Percentiles rank a stretch among this genome's conserved stretches.
Evolutionary conservation across 2,888 invertebrate species (phyloP).

Genomic region (Phania funesta): DNA sequence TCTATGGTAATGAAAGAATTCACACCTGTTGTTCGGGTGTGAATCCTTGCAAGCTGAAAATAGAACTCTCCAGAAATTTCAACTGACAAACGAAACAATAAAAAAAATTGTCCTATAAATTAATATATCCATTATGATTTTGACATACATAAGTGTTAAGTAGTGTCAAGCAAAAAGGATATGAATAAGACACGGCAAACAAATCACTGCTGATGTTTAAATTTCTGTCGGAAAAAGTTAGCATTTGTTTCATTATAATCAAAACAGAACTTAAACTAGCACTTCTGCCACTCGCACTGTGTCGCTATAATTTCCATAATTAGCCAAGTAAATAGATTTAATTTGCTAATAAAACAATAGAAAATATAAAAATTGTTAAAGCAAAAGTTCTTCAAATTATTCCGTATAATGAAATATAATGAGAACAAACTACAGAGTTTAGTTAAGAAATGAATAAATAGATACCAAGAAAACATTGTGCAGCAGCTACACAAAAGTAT

Average conservation of each 20-base stretch:
- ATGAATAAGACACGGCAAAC: too few species aligned
- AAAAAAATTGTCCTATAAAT: too few species aligned
- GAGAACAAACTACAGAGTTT: constrained; percentile 4
- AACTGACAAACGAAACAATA: too few species aligned
- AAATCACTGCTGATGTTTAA: neutral
- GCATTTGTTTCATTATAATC: neutral
- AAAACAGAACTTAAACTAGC: neutral
- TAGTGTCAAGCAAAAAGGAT: neutral
- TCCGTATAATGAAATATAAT: constrained; percentile 6
- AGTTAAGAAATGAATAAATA: neutral
- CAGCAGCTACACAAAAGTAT: neutral
- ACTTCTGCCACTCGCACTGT: constrained; percentile 19
- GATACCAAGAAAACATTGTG: neutral
- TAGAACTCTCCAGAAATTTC: too few species aligned
- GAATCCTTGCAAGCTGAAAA: too few species aligned
- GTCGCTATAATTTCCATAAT: constrained; percentile 57
- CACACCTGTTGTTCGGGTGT: too few species aligned
- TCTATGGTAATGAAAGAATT: too few species aligned
- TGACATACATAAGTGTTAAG: too few species aligned
- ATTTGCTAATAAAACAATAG: constrained; percentile 10
- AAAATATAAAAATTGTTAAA: constrained; percentile 15
- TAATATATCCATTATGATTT: too few species aligned
- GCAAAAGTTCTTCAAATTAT: constrained; percentile 42
- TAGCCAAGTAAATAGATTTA: constrained; percentile 58
- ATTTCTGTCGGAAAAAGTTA: neutral